Evolutionary conservation across 2,888 invertebrate species (phyloP), one percentile per base, ranked within the genome.

Genomic region (Orthosia gracilis): DNA sequence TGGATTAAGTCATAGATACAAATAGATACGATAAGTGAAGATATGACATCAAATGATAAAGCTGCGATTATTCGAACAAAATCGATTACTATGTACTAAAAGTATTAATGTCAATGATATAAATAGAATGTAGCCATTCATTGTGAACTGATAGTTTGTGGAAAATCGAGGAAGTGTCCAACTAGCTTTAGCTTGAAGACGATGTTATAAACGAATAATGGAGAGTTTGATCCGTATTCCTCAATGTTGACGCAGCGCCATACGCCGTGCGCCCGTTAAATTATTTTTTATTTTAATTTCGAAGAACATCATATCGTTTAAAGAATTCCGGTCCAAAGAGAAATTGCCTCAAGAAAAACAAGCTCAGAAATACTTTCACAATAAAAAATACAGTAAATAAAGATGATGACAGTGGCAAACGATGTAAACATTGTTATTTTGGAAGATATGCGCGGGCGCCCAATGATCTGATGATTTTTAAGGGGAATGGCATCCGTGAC

Each of bases 391-490:
- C 59, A 73, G 76, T 87, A 86, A 68, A 87, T 54, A 65, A 49
- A 50, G 57, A 68, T 80, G 82, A 65, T 74, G 69, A 69, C 69
- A 75, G 31, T 69, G 83, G 83, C 82, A 83, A 75, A 62, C 54
- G 55, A 82, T 76, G 85, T 82, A 86, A 78, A 82, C 85, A 80
- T 59, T 73, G 73, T 80, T 73, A 80, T 67, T 67, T 66, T 17
- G 72, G 55, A 52, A n/a, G 17, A 23, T 12, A 90, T 64, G 76
- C 58, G 89, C 89, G 70, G 70, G 80, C 71, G 83, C 88, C 88
- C 89, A 89, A 88, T 82, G 84, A 84, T 84, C 61, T 73, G 67
- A 74, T 83, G 82, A 86, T 64, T 76, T 69, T 80, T 63, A 70
- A 80, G 50, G 61, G 73, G 80, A 74, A 75, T 80, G 80, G 75